These are phyloP conservation scores for Temnothorax nylanderi DNA, from an alignment of 1,140 invertebrate genomes.

Conservation along the genomic window DNA sequence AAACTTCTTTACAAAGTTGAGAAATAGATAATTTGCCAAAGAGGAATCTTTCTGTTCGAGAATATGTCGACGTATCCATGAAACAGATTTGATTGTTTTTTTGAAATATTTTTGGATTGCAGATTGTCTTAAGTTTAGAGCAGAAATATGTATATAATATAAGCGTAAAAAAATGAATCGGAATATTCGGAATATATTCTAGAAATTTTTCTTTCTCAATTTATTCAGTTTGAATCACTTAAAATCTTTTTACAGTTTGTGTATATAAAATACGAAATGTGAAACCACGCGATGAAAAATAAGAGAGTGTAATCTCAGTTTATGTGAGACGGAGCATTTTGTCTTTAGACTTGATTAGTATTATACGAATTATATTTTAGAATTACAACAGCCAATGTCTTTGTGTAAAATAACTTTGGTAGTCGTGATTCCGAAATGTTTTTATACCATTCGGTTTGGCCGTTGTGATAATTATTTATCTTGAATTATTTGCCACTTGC, in stretches of 20 bases:
- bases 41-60: neutral
- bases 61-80: neutral
- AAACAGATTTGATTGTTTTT: neutral
- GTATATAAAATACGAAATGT: constrained; percentile 1
- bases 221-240: neutral
- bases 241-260: neutral
- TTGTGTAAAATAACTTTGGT: neutral
- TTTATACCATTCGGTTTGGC: neutral
- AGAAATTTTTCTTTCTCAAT: neutral
- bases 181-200: neutral
- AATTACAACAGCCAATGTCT: neutral
- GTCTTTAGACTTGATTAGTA: neutral
- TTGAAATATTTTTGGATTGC: neutral
- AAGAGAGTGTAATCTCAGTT: constrained; percentile 8
- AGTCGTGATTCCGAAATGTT: neutral
- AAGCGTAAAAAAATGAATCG: neutral
- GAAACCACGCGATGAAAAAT: neutral
- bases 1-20: neutral
- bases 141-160: neutral
- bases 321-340: neutral
- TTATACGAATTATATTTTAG: neutral
- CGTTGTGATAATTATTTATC: neutral
- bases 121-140: neutral
- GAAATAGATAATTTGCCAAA: neutral
- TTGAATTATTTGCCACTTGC: neutral